Percentiles rank a stretch among this genome's conserved stretches.
These are phyloP conservation scores for Ormyrus pomaceus DNA, from an alignment of 2,888 invertebrate genomes.

Conservation along the genomic window DNA sequence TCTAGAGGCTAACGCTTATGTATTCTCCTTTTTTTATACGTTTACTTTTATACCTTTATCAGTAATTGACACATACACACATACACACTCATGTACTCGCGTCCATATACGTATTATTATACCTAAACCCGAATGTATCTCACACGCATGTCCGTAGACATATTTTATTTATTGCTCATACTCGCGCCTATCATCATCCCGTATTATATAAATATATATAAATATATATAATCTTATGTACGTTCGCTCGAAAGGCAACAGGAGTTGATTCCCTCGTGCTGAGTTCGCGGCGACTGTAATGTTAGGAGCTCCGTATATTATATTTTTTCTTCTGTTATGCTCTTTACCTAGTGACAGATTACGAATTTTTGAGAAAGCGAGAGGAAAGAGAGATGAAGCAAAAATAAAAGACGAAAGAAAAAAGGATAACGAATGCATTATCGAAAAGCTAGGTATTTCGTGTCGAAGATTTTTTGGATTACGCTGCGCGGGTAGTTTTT, in stretches of 20 bases:
- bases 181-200: constrained; percentile 55
- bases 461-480: constrained; percentile 42
- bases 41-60: constrained; percentile 53
- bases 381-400: constrained; percentile 36
- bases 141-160: constrained; percentile 44
- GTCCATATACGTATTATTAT: constrained; percentile 50
- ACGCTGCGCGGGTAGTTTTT: constrained; percentile 41
- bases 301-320: constrained; percentile 45
- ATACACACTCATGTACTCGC: constrained; percentile 53
- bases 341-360: constrained; percentile 51
- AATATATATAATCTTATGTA: constrained; percentile 18
- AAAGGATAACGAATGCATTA: constrained; percentile 31
- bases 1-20: constrained; percentile 54
- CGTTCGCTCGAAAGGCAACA: constrained; percentile 31
- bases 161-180: constrained; percentile 58
- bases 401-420: constrained; percentile 28
- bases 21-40: constrained; percentile 47
- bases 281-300: constrained; percentile 47
- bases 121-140: constrained; percentile 4
- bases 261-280: constrained; percentile 55
- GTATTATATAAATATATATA: constrained; percentile 25
- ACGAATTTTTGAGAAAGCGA: constrained; percentile 33
- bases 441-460: constrained; percentile 26
- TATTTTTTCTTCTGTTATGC: constrained; percentile 53
- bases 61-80: constrained; percentile 53